Evolutionary conservation across 2,797 vertebrate genomes (phyloP).

Genomic region (Brachyrhaphis roseni): DNA sequence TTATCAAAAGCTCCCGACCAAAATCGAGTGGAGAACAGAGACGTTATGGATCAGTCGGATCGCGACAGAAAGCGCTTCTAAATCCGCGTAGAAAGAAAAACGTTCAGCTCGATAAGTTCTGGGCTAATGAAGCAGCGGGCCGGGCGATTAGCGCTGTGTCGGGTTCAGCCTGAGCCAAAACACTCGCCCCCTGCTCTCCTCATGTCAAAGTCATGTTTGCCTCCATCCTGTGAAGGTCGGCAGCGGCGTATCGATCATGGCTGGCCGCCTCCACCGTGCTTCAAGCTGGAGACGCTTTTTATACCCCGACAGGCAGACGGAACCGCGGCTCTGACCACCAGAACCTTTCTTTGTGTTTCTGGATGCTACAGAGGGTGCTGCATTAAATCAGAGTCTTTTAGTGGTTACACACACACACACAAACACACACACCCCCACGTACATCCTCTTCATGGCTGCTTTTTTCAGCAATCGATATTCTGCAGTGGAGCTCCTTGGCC

Average conservation of each 20-base stretch:
- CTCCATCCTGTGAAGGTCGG: slow-evolving; percentile 53
- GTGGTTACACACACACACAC: slow-evolving; percentile 12
- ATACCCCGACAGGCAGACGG: slow-evolving; percentile 42
- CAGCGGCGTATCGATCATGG: slow-evolving; percentile 49
- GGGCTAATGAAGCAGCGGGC: not conserved
- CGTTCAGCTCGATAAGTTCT: not conserved
- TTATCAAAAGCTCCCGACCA: not conserved
- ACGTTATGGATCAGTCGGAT: not conserved
- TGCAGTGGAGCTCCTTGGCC: slow-evolving; percentile 73
- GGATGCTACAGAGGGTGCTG: slow-evolving; percentile 3
- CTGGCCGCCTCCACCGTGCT: slow-evolving; percentile 23
- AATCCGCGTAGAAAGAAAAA: not conserved
- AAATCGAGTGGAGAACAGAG: not conserved
- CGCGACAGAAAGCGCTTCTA: not conserved
- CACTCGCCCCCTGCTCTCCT: not conserved
- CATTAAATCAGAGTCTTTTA: not conserved
- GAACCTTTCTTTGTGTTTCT: slow-evolving; percentile 6
- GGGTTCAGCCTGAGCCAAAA: not conserved
- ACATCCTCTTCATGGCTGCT: slow-evolving; percentile 58
- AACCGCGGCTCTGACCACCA: slow-evolving; percentile 1
- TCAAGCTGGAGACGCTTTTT: slow-evolving; percentile 32
- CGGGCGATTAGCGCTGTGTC: not conserved
- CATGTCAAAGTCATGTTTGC: slow-evolving; percentile 5
- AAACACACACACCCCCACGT: slow-evolving; percentile 23
- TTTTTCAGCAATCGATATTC: slow-evolving; percentile 77